phyloP scores from a whole-genome alignment of 1,140 invertebrate genomes.

The Tetragonula clypearis region DNA sequence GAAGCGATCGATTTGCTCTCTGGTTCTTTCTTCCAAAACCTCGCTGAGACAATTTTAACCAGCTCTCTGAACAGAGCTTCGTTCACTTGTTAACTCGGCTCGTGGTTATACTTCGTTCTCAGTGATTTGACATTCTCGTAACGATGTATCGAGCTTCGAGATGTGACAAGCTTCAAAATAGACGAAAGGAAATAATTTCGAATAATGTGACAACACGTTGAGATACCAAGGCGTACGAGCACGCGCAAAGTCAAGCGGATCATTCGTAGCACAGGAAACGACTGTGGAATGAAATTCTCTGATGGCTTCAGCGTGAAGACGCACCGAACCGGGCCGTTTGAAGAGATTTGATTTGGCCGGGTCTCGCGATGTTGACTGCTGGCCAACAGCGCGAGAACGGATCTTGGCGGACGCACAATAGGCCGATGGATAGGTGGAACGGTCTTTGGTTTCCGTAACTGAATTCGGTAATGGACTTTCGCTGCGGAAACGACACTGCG shows the following conservation, averaged over 20 bases:
- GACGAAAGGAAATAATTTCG: too few species aligned
- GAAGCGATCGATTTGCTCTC: not conserved
- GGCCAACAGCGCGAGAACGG: not conserved
- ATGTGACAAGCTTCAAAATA: too few species aligned
- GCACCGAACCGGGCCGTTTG: not conserved
- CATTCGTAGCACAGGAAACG: not conserved
- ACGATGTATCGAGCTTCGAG: too few species aligned
- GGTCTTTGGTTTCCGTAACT: not conserved
- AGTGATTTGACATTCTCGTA: too few species aligned
- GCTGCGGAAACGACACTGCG: not conserved
- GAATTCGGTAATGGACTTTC: constrained; percentile 10
- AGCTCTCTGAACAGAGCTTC: too few species aligned
- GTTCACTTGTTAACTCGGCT: too few species aligned
- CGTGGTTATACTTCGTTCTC: too few species aligned
- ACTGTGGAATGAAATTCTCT: not conserved
- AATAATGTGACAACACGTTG: too few species aligned
- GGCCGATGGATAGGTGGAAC: not conserved
- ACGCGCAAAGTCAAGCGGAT: too few species aligned
- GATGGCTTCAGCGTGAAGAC: not conserved
- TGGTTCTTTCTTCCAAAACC: too few species aligned
- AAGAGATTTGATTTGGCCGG: constrained; percentile 11
- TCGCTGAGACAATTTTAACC: too few species aligned
- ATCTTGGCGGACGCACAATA: constrained; percentile 21
- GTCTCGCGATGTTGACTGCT: constrained; percentile 3
- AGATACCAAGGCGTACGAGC: too few species aligned